Evolutionary conservation across 2,113 vertebrate genomes (phyloP), one percentile per base, ranked within the genome.

Genomic region (Proterorhinus semilunaris): DNA sequence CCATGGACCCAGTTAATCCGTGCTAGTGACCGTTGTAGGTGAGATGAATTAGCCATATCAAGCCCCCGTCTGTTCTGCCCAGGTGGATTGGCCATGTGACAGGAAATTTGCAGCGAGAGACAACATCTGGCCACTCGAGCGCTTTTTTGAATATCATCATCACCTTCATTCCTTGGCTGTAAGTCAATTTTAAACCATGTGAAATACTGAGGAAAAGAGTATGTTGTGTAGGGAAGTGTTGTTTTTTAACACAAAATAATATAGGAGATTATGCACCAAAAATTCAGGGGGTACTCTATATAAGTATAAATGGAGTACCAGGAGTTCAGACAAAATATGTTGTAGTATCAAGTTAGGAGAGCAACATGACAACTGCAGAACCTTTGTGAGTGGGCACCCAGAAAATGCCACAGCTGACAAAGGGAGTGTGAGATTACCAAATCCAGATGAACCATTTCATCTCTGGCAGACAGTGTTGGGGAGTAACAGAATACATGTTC

Each of bases 61-160:
- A 76, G 81, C 78, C 53, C 68, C 87, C 90, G 90, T 90, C 90
- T 90, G 90, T 74, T 57, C 80, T 71, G 75, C 47, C 69, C 90
- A 91, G 89, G 82, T 91, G 87, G 80, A 65, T 72, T 66, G 73
- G 73, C 74, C 50, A 10, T 79, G 70, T 77, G 85, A 87, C 80
- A 84, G 72, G 43, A 59, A 45, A 65, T 54, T 68, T 59, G 51
- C 6, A 61, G 17, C 8, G 36, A 65, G 65, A 74, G 65, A 73
- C 74, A 72, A 75, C 78, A 86, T 81, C 82, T 85, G 77, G 65
- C 63, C 27, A 11, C 62, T 43, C 65, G 58, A 42, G 54, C 50
- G 65, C 54, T 50, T 71, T 68, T 78, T 64, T 62, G 76, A 54
- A 74, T 47, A 46, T 42, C 21, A 16, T 16, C 53, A 54, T 54